phyloP scores from a whole-genome alignment of 1,140 invertebrate genomes.

The Drosophila guanche region DNA sequence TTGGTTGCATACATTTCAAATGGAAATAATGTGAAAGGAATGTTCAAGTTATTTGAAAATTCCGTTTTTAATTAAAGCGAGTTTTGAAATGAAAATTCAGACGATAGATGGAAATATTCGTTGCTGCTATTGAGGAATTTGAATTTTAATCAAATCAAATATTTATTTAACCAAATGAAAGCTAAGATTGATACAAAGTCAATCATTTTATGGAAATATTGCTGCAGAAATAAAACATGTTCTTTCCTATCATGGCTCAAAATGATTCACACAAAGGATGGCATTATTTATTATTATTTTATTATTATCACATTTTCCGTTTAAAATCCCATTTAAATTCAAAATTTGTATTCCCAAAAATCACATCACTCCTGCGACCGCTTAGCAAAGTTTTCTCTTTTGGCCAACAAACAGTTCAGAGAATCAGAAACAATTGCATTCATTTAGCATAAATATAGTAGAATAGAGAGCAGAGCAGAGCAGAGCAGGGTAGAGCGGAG shows the following conservation, averaged over 20 bases:
- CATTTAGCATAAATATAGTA: conserved; percentile 67
- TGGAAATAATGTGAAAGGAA: conserved; percentile 23
- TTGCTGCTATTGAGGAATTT: no score
- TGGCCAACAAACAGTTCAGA: neutral
- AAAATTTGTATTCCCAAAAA: no score
- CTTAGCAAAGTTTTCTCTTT: conserved; percentile 13
- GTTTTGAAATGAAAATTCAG: neutral
- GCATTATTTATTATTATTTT: no score
- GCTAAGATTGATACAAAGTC: no score
- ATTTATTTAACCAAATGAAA: no score
- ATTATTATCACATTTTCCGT: no score
- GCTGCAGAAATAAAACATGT: neutral
- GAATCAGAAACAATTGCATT: conserved; percentile 62
- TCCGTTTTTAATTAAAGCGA: conserved; percentile 16
- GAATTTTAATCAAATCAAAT: no score
- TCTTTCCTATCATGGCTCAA: conserved; percentile 6
- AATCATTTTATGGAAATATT: neutral
- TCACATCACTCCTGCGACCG: no score
- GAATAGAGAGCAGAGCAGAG: conserved; percentile 17
- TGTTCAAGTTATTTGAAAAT: conserved; percentile 15
- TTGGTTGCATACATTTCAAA: conserved; percentile 16
- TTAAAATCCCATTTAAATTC: no score
- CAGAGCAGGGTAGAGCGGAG: conserved; percentile 2
- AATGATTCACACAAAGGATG: no score
- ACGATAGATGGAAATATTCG: neutral